These are phyloP conservation scores for Dasyornis broadbenti DNA, from an alignment of 2,113 vertebrate genomes.

Conservation along the genomic window DNA sequence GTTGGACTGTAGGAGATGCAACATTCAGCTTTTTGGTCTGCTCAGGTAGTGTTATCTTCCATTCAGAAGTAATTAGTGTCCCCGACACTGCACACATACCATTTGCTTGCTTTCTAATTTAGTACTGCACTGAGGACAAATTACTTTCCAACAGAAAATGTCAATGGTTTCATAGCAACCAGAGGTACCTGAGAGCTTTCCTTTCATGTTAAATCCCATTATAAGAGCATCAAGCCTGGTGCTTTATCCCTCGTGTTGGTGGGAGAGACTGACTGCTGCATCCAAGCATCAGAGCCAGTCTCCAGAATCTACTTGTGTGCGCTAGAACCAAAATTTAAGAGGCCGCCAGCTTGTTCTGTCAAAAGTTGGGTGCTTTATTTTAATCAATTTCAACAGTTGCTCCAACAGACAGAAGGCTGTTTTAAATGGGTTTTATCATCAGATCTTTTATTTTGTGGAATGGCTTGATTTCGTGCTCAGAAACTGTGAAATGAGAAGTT, in stretches of 20 bases:
- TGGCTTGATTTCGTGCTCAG: constrained; percentile 30
- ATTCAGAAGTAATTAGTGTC: constrained; percentile 1
- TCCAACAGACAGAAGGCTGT: neutral
- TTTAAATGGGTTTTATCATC: neutral
- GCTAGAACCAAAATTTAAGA: neutral
- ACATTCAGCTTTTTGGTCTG: neutral
- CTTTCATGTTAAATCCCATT: constrained; percentile 11
- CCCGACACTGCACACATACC: neutral
- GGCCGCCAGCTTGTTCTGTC: neutral
- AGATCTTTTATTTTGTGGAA: neutral
- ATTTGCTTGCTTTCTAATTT: constrained; percentile 35
- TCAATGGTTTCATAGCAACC: constrained; percentile 56
- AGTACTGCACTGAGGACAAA: constrained; percentile 8
- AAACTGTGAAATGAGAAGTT: constrained; percentile 31
- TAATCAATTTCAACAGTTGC: neutral
- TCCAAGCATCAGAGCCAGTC: neutral
- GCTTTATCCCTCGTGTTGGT: neutral
- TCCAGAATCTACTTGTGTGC: neutral
- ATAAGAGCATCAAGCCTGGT: neutral
- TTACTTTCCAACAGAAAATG: constrained; percentile 27
- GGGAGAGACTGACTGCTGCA: neutral
- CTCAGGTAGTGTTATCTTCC: neutral
- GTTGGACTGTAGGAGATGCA: neutral
- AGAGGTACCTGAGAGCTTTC: constrained; percentile 23
- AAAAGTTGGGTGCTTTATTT: neutral